Evolutionary conservation across 1,140 invertebrate species (phyloP).

Genomic region (Coboldia fuscipes): DNA sequence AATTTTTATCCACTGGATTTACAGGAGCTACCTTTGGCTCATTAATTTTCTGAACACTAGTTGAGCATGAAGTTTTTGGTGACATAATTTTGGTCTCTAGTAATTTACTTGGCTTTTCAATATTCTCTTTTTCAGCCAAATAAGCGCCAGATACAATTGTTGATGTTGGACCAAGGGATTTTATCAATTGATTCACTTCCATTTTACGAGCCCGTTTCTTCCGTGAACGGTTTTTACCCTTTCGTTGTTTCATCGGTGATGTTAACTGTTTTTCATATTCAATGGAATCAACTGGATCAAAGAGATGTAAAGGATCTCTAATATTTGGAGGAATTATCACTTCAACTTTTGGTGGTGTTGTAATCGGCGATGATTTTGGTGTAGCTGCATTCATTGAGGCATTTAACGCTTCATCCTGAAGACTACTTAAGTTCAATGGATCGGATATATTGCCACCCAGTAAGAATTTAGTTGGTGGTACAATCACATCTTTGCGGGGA

Average conservation of each 20-base stretch:
- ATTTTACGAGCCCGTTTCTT: constrained; percentile 9
- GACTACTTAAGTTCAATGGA: constrained; percentile 80
- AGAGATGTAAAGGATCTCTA: constrained; percentile 72
- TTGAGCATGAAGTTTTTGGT: no score
- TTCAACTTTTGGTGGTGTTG: constrained; percentile 61
- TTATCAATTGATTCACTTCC: no score
- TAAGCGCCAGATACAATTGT: no score
- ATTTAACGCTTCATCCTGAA: constrained; percentile 73
- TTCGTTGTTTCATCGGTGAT: constrained; percentile 15
- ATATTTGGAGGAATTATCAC: constrained; percentile 86
- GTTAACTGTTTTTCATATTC: constrained; percentile 54
- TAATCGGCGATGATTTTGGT: constrained; percentile 65
- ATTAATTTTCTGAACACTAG: no score
- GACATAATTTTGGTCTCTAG: no score
- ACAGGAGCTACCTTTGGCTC: no score
- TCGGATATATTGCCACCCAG: constrained; percentile 88
- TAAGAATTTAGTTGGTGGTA: constrained; percentile 81
- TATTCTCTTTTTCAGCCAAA: no score
- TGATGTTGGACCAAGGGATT: no score
- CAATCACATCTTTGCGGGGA: constrained; percentile 45
- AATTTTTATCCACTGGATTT: no score
- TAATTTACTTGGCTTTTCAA: no score
- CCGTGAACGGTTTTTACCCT: constrained; percentile 14
- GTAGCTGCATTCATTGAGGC: constrained; percentile 70
- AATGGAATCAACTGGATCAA: constrained; percentile 55